These are phyloP conservation scores for Dasyurus viverrinus DNA, from an alignment of 2,113 vertebrate species.

Conservation along the genomic window DNA sequence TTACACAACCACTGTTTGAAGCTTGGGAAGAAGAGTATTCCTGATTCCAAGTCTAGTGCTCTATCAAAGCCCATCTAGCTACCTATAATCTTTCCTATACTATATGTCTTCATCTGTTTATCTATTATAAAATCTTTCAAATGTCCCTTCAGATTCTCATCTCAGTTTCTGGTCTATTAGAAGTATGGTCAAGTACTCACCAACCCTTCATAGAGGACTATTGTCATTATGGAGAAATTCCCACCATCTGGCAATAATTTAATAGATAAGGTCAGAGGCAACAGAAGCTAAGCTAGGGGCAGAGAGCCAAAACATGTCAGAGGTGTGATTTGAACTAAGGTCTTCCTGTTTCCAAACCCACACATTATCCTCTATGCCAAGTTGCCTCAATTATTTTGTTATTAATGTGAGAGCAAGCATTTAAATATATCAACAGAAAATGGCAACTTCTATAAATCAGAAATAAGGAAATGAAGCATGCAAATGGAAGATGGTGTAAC, in stretches of 20 bases:
- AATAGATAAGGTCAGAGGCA: background rate
- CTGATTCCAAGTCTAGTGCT: background rate
- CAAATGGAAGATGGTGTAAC: background rate
- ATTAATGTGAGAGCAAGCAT: background rate
- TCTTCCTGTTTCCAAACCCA: background rate
- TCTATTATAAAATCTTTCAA: background rate
- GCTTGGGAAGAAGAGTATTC: background rate
- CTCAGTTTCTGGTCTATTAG: conserved; percentile 4
- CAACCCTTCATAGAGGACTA: background rate
- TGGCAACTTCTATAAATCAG: background rate
- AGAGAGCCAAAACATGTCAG: background rate
- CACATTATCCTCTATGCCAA: background rate
- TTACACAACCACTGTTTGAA: background rate
- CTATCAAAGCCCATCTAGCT: background rate
- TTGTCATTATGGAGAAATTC: background rate
- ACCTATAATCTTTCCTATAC: background rate
- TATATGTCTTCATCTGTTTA: background rate
- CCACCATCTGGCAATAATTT: background rate
- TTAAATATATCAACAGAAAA: background rate
- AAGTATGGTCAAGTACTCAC: background rate
- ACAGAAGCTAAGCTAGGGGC: background rate
- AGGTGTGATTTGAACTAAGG: background rate
- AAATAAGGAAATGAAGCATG: background rate
- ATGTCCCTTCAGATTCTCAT: background rate
- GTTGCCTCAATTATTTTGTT: background rate